Base-by-base conservation (phyloP, 2,113 vertebrate genomes). In the Salminus brasiliensis region DNA sequence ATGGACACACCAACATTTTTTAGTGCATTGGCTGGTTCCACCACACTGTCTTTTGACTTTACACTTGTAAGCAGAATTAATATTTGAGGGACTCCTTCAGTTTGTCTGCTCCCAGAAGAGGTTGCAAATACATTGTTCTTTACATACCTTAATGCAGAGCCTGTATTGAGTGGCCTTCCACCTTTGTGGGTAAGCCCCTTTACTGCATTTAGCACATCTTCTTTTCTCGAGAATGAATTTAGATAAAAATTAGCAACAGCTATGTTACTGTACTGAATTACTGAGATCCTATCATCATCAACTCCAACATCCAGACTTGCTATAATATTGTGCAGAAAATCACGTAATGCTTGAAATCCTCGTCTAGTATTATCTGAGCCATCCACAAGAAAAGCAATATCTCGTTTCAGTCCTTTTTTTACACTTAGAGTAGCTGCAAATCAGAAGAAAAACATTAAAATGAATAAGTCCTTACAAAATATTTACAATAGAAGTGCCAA, bases 341-440 rank as follows among this genome's bases (percentile, higher is more conserved):
- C 81, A 66, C 80, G 75, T 29, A 90, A 59, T 39, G 74, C 77
- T 80, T 82, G 30, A 84, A 90, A 92, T 80, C 71, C 85, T 85
- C 27, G 79, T 79, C 83, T 88, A 5, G 83, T 88, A 49, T 80
- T 78, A 39, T 92, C 90, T 52, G 88, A 92, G 73, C 89, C 89
- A 87, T 92, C 91, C 82, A 92, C 49, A 62, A 92, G 87, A 72
- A 92, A 92, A 5, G 91, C 89, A 41, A 91, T 69, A 66, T 92
- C 90, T 43, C 78, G 88, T 84, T 85, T 87, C 15, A 27, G 41
- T 30, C 52, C 75, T 53, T 79, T 82, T 72, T 32, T 34, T 76
- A 77, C 25, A 45, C 67, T 82, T 83, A 65, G 16, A 81, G 75
- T 52, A 74, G 21, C 78, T 59, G 39, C 27, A 47, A 15, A 78